Evolutionary conservation across 1,140 invertebrate species (phyloP).

Genomic region (Calliphora vicina): DNA sequence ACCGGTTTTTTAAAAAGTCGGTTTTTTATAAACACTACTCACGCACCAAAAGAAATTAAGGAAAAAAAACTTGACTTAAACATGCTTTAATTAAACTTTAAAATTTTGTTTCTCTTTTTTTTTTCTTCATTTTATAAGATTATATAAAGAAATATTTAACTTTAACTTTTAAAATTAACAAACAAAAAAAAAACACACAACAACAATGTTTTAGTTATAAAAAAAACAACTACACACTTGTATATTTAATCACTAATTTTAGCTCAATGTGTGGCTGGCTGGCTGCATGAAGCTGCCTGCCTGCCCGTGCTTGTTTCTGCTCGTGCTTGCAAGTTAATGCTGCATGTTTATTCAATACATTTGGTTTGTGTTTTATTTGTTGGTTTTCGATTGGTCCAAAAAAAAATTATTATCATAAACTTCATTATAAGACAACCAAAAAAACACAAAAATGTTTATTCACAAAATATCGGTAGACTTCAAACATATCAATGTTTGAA

Average conservation of each 20-base stretch:
- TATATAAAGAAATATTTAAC: neutral
- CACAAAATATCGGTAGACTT: neutral
- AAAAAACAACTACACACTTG: too few species aligned
- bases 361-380: neutral
- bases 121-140: neutral
- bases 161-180: too few species aligned
- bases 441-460: neutral
- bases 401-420: too few species aligned
- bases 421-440: too few species aligned
- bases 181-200: too few species aligned
- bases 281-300: neutral
- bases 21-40: too few species aligned
- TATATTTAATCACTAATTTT: neutral
- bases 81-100: conserved; percentile 31
- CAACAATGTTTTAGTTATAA: too few species aligned
- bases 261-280: neutral
- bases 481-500: neutral
- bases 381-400: too few species aligned
- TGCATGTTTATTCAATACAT: neutral
- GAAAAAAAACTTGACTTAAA: conserved; percentile 27
- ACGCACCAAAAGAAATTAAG: neutral
- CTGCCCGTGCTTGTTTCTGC: neutral
- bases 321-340: too few species aligned
- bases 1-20: too few species aligned
- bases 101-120: neutral